Evolutionary conservation across 1,140 invertebrate genomes (phyloP).

Genomic region (Araneus ventricosus): DNA sequence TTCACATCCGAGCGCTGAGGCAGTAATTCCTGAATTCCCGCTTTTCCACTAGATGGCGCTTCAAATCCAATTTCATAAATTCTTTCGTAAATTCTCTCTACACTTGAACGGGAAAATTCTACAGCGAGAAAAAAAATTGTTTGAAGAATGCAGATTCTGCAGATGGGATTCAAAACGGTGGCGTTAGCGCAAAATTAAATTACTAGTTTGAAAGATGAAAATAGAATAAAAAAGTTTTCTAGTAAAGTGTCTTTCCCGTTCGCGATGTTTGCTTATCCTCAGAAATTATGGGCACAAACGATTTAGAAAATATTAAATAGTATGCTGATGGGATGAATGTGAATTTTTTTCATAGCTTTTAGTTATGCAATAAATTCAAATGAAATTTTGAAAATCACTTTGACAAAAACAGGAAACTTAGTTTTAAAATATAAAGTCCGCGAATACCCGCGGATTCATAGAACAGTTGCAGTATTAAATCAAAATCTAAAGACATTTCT

Average conservation of each 20-base stretch:
- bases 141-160: constrained; percentile 27
- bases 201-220: constrained; percentile 4
- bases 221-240: background rate
- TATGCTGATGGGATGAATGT: too few species aligned
- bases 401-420: too few species aligned
- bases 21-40: constrained; percentile 21
- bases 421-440: too few species aligned
- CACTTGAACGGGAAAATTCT: constrained; percentile 5
- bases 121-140: constrained; percentile 11
- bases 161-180: constrained; percentile 31
- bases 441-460: too few species aligned
- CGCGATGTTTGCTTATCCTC: background rate
- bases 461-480: too few species aligned
- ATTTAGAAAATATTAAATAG: background rate
- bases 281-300: background rate
- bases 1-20: background rate
- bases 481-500: too few species aligned
- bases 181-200: constrained; percentile 19
- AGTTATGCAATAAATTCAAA: too few species aligned
- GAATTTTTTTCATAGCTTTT: too few species aligned
- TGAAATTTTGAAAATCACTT: too few species aligned
- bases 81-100: constrained; percentile 47
- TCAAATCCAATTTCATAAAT: constrained; percentile 55
- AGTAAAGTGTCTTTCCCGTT: background rate
- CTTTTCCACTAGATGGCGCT: constrained; percentile 38